Evolutionary conservation across 2,888 invertebrate species (phyloP).

Genomic region (Rotaria macrura): DNA sequence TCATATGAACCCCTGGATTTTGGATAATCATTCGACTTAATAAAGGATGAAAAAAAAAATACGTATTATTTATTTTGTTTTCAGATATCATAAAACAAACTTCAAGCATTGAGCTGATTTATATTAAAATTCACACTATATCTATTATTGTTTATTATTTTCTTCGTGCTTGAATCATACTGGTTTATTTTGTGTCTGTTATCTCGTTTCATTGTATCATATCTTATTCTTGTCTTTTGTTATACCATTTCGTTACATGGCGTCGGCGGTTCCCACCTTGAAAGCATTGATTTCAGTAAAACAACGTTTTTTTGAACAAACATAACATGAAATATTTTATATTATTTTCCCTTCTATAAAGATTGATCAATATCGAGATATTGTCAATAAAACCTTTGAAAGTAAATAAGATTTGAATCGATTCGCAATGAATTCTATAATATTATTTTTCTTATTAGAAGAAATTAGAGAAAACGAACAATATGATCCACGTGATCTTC

Average conservation of each 20-base stretch:
- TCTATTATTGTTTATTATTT: neutral
- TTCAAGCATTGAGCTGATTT: neutral
- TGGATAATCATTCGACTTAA: neutral
- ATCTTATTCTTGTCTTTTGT: neutral
- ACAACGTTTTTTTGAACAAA: too few relatives aligned
- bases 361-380: neutral
- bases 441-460: neutral
- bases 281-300: neutral
- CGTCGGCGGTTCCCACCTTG: neutral
- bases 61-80: neutral
- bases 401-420: neutral
- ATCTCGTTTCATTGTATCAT: neutral
- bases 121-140: neutral
- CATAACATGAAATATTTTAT: neutral
- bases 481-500: conserved; percentile 4
- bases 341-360: neutral
- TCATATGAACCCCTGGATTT: neutral
- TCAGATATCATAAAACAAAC: neutral
- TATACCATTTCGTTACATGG: neutral
- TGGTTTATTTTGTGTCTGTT: neutral
- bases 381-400: neutral
- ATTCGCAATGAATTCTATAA: neutral
- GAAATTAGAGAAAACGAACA: neutral
- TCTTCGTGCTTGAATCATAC: neutral
- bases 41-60: neutral